Base-by-base conservation (phyloP, 1,140 invertebrate genomes). In the Hyles euphorbiae region DNA sequence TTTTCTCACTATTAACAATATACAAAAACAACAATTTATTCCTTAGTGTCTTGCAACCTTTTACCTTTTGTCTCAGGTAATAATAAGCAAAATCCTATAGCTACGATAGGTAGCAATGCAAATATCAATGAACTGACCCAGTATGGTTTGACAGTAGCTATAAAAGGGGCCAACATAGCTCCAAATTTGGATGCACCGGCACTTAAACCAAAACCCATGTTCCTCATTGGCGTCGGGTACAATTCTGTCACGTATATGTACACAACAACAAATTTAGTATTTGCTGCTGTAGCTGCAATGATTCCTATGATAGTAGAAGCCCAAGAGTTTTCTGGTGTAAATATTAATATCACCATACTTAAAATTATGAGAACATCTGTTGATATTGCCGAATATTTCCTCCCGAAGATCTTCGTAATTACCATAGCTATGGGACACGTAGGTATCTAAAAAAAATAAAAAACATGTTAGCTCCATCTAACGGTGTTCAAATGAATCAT, bases 31-130 rank as follows among this genome's bases (percentile, higher is more conserved):
- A 8, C 5, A 32, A 43, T 32, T 55, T 68, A 55, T 58, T 60
- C 58, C 32, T 71, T 57, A 32, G 65, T 67, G 52, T 82, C 77
- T 50, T 76, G 67, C 34, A 82, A 68, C 34, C 67, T 70, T 9
- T 57, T 56, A 7, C 77, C 77, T 57, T 82, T 82, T 3, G 76
- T 80, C 61, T 80, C 79, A 6, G 72, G 75, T 32, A 82, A 55
- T n/a, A 67, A 45, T 0, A 72, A 56, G 61, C 66, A 69, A 60
- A 65, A 63, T 3, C 56, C 11, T 22, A 56, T 68, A 12, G 67
- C 72, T 45, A 70, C 22, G 3, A 82, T 50, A 8, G 72, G 56
- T 10, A 70, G n/a, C 9, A 63, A 33, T 47, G 68, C 62, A 63
- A 79, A 78, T 53, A 78, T 63, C 2, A 68, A 32, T 11, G 73